Conservation (phyloP, 2,888 invertebrate genomes). For the Falcaria lacertinaria region DNA sequence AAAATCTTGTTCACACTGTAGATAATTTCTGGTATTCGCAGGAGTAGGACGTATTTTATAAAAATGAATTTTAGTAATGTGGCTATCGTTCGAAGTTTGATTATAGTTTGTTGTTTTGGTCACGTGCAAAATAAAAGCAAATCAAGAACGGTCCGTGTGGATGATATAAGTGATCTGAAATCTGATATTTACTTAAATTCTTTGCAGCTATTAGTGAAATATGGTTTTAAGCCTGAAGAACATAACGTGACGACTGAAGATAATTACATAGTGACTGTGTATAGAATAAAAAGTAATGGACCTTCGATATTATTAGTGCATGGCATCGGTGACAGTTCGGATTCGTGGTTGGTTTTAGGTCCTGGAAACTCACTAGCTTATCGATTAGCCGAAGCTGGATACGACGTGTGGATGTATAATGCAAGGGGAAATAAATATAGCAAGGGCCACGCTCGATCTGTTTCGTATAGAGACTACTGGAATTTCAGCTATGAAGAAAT, state of each 20-base stretch:
- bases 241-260: slow-evolving; percentile 54
- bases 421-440: slow-evolving; percentile 66
- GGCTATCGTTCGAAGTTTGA: slow-evolving; percentile 23
- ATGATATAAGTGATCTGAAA: slow-evolving; percentile 26
- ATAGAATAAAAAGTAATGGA: slow-evolving; percentile 52
- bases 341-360: slow-evolving; percentile 62
- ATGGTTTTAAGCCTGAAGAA: slow-evolving; percentile 42
- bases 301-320: slow-evolving; percentile 60
- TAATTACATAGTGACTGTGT: slow-evolving; percentile 50
- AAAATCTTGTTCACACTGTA: slow-evolving; percentile 16
- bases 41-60: slow-evolving; percentile 31
- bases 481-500: slow-evolving; percentile 67
- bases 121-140: slow-evolving; percentile 23
- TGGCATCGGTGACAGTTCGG: slow-evolving; percentile 64
- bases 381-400: slow-evolving; percentile 49
- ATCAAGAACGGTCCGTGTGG: slow-evolving; percentile 15
- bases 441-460: slow-evolving; percentile 40
- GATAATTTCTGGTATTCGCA: slow-evolving; percentile 27
- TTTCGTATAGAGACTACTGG: slow-evolving; percentile 50
- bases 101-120: slow-evolving; percentile 32
- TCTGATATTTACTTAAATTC: slow-evolving; percentile 53
- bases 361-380: slow-evolving; percentile 52
- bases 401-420: slow-evolving; percentile 65
- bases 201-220: slow-evolving; percentile 49
- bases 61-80: slow-evolving; percentile 32